Conservation (phyloP, 2,113 vertebrate species). For the Phasianus colchicus region DNA sequence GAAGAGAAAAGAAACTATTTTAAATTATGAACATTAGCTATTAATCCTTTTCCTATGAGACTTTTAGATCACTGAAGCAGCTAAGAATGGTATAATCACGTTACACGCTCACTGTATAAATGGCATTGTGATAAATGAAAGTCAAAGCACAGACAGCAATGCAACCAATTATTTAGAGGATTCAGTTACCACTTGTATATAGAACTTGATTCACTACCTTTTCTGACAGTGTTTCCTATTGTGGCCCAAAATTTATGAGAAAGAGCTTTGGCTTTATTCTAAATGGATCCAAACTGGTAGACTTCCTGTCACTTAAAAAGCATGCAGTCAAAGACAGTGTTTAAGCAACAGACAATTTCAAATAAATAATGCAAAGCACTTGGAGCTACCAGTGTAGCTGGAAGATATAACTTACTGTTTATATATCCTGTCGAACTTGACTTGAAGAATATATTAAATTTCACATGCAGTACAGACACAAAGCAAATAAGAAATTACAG, state of each 20-base stretch:
- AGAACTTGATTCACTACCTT: constrained; percentile 30
- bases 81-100: neutral
- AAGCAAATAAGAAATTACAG: constrained; percentile 2
- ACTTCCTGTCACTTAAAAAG: constrained; percentile 45
- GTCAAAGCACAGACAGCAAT: neutral
- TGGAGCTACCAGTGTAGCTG: neutral
- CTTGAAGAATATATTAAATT: neutral
- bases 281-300: constrained; percentile 23
- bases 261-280: constrained; percentile 12
- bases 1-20: neutral
- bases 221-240: constrained; percentile 47
- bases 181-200: constrained; percentile 40
- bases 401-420: constrained; percentile 29
- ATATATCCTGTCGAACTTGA: constrained; percentile 7
- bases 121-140: neutral
- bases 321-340: constrained; percentile 47
- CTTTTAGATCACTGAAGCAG: neutral
- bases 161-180: constrained; percentile 47
- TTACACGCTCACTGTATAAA: neutral
- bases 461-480: neutral
- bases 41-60: neutral
- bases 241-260: constrained; percentile 46
- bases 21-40: constrained; percentile 22
- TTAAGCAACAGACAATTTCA: constrained; percentile 52
- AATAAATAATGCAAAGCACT: constrained; percentile 64